Conservation (phyloP, 2,888 invertebrate genomes). For the Orthosia gothica region DNA sequence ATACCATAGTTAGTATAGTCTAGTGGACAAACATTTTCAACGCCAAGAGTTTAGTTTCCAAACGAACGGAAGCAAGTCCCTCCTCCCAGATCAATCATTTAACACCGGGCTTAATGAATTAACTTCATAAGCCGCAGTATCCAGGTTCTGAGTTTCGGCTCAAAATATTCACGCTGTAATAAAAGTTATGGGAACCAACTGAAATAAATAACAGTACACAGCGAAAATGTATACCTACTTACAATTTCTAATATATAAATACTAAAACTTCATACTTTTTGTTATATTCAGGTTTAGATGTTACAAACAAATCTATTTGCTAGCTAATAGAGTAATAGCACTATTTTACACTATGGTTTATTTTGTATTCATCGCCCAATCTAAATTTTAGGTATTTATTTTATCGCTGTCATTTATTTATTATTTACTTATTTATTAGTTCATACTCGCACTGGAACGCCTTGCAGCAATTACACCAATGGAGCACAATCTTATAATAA, state of each 20-base stretch:
- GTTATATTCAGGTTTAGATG: not conserved
- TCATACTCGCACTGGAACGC: no score
- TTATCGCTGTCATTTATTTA: no score
- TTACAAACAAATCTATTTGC: not conserved
- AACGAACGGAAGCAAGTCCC: constrained; percentile 26
- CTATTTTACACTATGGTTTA: no score
- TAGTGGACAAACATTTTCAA: constrained; percentile 8
- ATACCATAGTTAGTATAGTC: not conserved
- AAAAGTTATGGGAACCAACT: constrained; percentile 13
- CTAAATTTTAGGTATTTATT: no score
- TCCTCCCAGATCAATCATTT: constrained; percentile 46
- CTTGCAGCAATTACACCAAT: no score
- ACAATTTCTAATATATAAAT: no score
- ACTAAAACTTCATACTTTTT: no score
- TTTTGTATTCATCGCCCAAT: no score
- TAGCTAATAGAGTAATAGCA: no score
- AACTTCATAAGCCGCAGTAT: constrained; percentile 21
- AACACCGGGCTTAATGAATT: constrained; percentile 37
- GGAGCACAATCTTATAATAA: no score
- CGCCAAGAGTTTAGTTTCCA: constrained; percentile 18
- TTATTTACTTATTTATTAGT: no score
- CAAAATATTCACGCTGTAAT: constrained; percentile 16
- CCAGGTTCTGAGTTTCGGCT: constrained; percentile 17
- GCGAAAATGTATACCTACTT: no score
- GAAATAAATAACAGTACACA: not conserved